Percentiles rank a stretch among this genome's conserved stretches.
Evolutionary conservation across 2,113 vertebrate species (phyloP).

Genomic region (Phoenicopterus ruber): DNA sequence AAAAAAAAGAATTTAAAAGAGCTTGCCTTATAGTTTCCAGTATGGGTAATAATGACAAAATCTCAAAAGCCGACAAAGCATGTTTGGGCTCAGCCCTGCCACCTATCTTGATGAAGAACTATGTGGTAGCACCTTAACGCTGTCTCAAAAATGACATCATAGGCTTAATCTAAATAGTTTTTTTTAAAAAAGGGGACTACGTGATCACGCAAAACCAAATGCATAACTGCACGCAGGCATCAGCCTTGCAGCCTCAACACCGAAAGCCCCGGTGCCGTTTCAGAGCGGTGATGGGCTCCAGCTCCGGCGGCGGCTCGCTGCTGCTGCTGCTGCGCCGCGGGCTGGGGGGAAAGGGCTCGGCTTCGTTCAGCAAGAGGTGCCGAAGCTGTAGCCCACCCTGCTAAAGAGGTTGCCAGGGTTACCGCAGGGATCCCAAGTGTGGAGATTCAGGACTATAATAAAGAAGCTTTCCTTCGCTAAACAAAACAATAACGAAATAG

Average conservation of each 20-base stretch:
- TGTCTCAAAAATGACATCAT: background rate
- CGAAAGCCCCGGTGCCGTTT: background rate
- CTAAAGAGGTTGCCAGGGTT: background rate
- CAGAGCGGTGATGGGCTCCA: background rate
- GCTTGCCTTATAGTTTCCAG: background rate
- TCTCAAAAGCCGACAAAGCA: background rate
- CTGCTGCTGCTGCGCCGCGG: background rate
- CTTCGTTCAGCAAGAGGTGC: background rate
- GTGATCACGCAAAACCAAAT: background rate
- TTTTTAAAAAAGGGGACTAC: background rate
- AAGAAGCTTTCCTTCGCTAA: constrained; percentile 1
- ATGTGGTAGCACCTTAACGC: background rate
- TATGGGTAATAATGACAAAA: background rate
- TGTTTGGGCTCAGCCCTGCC: background rate
- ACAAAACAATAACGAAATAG: background rate
- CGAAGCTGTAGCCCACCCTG: background rate
- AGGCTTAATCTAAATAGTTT: background rate
- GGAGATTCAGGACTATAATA: background rate
- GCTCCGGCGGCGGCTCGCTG: fast-evolving
- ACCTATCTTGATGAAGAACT: background rate
- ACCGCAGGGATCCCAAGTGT: background rate
- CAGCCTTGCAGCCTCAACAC: background rate
- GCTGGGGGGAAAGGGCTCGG: background rate
- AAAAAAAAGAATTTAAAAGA: background rate
- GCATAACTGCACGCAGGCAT: background rate